Percentiles rank a stretch among this genome's conserved stretches.
Evolutionary conservation across 2,888 invertebrate species (phyloP).

Genomic region (Synergus japonicus): DNA sequence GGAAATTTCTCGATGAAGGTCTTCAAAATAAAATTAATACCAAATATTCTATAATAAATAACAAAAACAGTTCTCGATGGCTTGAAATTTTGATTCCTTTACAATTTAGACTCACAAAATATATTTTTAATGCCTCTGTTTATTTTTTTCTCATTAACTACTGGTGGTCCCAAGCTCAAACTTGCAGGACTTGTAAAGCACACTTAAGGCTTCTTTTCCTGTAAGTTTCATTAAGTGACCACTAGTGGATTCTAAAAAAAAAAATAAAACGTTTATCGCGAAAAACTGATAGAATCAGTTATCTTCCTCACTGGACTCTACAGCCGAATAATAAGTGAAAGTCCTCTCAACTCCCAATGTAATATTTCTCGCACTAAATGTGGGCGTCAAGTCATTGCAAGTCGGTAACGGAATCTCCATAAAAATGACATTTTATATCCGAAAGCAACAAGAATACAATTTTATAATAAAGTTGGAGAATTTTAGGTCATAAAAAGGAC

Average conservation of each 20-base stretch:
- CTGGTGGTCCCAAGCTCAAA: too few relatives aligned
- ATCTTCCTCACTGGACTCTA: background rate
- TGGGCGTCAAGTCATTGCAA: background rate
- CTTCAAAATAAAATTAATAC: background rate
- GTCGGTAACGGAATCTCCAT: background rate
- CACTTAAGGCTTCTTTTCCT: too few relatives aligned
- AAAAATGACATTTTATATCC: background rate
- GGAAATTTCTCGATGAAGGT: background rate
- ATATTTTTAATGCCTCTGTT: too few relatives aligned
- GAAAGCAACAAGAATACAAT: slow-evolving; percentile 7
- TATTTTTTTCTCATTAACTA: too few relatives aligned
- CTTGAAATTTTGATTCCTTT: background rate
- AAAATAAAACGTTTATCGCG: background rate
- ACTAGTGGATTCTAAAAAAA: too few relatives aligned
- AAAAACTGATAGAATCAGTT: background rate
- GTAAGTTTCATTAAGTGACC: too few relatives aligned
- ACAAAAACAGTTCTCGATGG: background rate
- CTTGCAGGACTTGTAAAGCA: too few relatives aligned
- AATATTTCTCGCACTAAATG: background rate
- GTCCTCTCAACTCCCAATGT: background rate
- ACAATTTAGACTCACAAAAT: background rate
- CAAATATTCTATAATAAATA: background rate
- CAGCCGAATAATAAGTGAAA: background rate
- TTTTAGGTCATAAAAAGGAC: background rate
- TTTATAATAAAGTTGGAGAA: background rate